These are phyloP conservation scores for Hylomyscus alleni DNA, from an alignment of 2,797 vertebrate genomes.

Conservation along the genomic window DNA sequence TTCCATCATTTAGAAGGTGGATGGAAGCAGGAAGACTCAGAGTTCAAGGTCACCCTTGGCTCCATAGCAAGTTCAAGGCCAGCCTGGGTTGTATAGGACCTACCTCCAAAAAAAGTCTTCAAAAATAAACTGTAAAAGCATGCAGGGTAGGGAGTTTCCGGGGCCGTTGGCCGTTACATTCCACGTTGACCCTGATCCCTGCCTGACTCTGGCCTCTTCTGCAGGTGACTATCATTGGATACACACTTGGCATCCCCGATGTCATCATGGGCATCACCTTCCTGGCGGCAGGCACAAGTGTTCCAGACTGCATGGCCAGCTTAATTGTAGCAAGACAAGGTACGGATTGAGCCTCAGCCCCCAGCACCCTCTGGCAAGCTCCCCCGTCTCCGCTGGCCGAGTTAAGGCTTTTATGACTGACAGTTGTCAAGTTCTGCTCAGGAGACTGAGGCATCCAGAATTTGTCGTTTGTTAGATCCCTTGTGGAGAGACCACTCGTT, in stretches of 20 bases:
- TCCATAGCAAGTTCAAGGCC: background rate
- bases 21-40: background rate
- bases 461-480: accelerated
- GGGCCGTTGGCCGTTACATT: background rate
- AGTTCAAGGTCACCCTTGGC: background rate
- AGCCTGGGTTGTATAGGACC: background rate
- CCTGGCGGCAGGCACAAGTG: constrained; percentile 98
- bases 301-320: constrained; percentile 99
- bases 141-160: background rate
- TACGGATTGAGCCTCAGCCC: constrained; percentile 74
- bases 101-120: background rate
- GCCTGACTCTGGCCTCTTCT: constrained; percentile 37
- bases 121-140: background rate
- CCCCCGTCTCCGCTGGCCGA: background rate
- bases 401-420: background rate
- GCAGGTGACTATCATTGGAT: constrained; percentile 98
- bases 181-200: background rate
- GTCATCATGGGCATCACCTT: constrained; percentile 99
- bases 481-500: accelerated
- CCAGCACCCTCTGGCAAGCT: accelerated
- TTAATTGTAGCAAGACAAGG: constrained; percentile 99
- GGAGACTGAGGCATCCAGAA: background rate
- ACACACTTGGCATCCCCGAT: constrained; percentile 98
- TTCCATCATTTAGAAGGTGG: background rate
- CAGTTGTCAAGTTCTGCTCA: too few relatives aligned